These are phyloP conservation scores for Acholoe squamosa DNA, from an alignment of 2,888 invertebrate genomes.

Conservation along the genomic window DNA sequence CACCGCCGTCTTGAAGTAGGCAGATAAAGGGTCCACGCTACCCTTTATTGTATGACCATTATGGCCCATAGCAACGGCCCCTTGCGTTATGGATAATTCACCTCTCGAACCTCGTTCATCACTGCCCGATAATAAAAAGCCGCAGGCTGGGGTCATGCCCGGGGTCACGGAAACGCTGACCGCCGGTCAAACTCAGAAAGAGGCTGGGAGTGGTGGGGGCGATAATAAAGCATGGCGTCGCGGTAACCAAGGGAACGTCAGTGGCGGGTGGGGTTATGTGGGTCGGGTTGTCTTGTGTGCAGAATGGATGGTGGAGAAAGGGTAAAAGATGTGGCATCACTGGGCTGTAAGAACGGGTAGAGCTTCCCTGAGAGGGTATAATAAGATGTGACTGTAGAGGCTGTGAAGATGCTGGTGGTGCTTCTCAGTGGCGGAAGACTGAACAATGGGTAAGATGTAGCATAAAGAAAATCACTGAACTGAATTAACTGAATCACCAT, in stretches of 20 bases:
- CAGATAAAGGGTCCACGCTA: neutral
- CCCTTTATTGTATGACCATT: constrained; percentile 15
- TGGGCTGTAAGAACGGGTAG: neutral
- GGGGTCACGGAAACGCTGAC: constrained; percentile 1
- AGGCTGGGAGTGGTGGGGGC: neutral
- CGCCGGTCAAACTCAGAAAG: neutral
- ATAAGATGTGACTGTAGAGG: too few species aligned
- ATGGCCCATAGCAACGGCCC: neutral
- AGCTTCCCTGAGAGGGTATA: neutral
- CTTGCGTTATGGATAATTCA: constrained; percentile 24
- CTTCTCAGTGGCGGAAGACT: too few species aligned
- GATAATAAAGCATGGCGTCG: neutral
- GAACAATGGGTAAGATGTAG: too few species aligned
- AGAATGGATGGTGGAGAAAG: constrained; percentile 29
- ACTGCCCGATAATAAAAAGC: constrained; percentile 10
- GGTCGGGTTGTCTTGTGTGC: neutral
- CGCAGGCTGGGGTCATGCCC: neutral
- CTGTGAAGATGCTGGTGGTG: too few species aligned
- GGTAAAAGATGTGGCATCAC: neutral
- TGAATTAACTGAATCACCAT: too few species aligned
- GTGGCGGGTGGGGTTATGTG: constrained; percentile 1
- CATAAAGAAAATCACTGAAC: too few species aligned
- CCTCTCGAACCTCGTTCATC: constrained; percentile 25
- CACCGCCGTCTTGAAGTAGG: neutral
- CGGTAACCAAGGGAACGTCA: constrained; percentile 4